These are phyloP conservation scores for Perodicticus potto DNA, from an alignment of 2,797 vertebrate genomes.

Conservation along the genomic window DNA sequence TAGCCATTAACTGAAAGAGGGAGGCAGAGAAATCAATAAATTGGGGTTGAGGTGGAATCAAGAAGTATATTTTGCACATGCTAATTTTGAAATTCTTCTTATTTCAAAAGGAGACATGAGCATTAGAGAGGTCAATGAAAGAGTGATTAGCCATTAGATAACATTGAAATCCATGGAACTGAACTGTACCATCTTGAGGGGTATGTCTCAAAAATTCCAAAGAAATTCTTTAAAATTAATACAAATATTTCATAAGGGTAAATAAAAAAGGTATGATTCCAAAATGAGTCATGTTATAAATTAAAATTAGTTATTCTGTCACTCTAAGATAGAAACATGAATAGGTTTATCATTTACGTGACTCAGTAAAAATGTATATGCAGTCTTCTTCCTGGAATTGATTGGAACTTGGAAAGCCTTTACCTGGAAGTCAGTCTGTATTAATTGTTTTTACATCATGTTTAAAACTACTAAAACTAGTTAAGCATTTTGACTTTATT, in stretches of 20 bases:
- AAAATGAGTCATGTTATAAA: not conserved
- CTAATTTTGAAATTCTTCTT: not conserved
- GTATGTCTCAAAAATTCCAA: not conserved
- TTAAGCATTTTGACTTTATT: not conserved
- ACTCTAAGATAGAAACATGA: constrained; percentile 16
- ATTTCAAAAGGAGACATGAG: not conserved
- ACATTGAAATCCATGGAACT: not conserved
- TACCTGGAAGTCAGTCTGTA: not conserved
- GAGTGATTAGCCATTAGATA: not conserved
- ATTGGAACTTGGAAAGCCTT: not conserved
- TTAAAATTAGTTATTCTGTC: constrained; percentile 33
- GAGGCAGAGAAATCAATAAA: not conserved
- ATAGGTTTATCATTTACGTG: not conserved
- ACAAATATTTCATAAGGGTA: not conserved
- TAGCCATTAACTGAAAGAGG: not conserved
- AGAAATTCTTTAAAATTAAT: constrained; percentile 33
- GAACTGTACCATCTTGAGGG: not conserved
- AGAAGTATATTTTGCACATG: not conserved
- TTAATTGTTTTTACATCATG: constrained; percentile 40
- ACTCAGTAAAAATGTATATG: not conserved
- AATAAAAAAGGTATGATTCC: constrained; percentile 14
- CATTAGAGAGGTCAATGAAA: not conserved
- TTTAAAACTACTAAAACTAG: constrained; percentile 37
- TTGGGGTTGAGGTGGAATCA: not conserved
- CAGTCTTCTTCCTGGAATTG: not conserved